Percentiles rank a stretch among this genome's conserved stretches.
phyloP scores from a whole-genome alignment of 2,888 invertebrate genomes.

The Dynastes maya region DNA sequence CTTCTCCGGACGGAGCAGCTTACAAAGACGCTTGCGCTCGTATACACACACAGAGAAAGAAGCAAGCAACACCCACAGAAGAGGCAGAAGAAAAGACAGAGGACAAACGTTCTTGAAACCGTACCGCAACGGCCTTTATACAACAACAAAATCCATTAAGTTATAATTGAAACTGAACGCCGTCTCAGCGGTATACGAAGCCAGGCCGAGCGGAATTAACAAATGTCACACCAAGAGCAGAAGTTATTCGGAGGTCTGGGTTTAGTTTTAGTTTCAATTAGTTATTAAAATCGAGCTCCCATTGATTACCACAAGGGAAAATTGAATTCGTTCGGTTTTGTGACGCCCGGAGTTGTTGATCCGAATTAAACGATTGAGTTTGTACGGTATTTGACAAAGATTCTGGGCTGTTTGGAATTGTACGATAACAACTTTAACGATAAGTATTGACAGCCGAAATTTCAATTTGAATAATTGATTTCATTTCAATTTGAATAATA shows the following conservation, averaged over 20 bases:
- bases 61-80: too few species aligned
- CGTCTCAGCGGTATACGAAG: background rate
- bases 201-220: background rate
- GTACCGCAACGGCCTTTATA: too few species aligned
- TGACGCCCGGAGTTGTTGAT: slow-evolving; percentile 18
- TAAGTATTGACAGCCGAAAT: background rate
- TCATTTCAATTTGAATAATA: too few species aligned
- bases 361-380: slow-evolving; percentile 19
- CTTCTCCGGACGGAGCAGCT: too few species aligned
- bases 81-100: too few species aligned
- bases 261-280: slow-evolving; percentile 35
- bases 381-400: background rate
- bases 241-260: slow-evolving; percentile 10
- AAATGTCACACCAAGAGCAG: slow-evolving; percentile 17
- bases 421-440: background rate
- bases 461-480: background rate
- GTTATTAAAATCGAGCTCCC: slow-evolving; percentile 22
- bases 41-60: too few species aligned
- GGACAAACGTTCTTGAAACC: too few species aligned
- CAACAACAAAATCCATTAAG: slow-evolving; percentile 26
- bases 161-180: slow-evolving; percentile 36
- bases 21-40: too few species aligned
- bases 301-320: slow-evolving; percentile 14
- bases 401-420: background rate
- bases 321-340: slow-evolving; percentile 28